A percentile compares a stretch with the other conserved stretches of the same genome.
Evolutionary conservation across 1,140 invertebrate genomes (phyloP).

Genomic region (Drosophila pallidifrons): DNA sequence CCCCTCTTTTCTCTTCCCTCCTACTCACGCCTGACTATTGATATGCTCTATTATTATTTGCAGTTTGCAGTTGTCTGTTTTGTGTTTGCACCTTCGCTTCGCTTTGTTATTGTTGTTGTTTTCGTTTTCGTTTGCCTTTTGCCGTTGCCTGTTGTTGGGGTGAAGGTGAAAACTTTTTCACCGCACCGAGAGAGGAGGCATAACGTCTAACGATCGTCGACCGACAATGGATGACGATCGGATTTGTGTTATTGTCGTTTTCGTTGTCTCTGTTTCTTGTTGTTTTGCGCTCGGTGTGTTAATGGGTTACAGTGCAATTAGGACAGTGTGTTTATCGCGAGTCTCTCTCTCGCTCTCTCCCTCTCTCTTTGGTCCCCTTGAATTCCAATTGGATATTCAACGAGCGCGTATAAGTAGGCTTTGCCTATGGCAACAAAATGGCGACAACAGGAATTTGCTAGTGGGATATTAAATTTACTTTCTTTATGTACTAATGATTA

Average conservation of each 20-base stretch:
- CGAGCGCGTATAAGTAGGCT: slow-evolving; percentile 11
- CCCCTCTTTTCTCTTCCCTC: not conserved
- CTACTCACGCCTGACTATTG: slow-evolving; percentile 28
- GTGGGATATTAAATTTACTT: too few relatives aligned
- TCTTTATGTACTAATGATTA: not conserved
- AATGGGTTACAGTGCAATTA: slow-evolving; percentile 82
- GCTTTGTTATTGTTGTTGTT: slow-evolving; percentile 20
- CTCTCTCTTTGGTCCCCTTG: not conserved
- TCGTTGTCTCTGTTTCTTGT: slow-evolving; percentile 23
- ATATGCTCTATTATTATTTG: slow-evolving; percentile 54
- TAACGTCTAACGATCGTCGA: slow-evolving; percentile 40
- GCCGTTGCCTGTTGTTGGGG: slow-evolving; percentile 52
- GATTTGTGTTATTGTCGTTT: slow-evolving; percentile 32
- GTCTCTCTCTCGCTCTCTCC: slow-evolving; percentile 13
- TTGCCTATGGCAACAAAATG: not conserved
- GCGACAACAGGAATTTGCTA: not conserved
- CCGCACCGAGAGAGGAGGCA: slow-evolving; percentile 26
- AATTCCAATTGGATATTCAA: slow-evolving; percentile 29
- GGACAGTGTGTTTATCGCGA: slow-evolving; percentile 58
- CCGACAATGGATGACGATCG: slow-evolving; percentile 55
- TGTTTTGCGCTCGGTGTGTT: slow-evolving; percentile 53
- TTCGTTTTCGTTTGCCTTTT: slow-evolving; percentile 35
- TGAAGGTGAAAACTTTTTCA: slow-evolving; percentile 77
- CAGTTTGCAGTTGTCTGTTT: slow-evolving; percentile 40
- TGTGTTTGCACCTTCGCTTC: slow-evolving; percentile 26